These are phyloP conservation scores for Pachyramphus minor DNA, from an alignment of 2,113 vertebrate species.

Conservation along the genomic window DNA sequence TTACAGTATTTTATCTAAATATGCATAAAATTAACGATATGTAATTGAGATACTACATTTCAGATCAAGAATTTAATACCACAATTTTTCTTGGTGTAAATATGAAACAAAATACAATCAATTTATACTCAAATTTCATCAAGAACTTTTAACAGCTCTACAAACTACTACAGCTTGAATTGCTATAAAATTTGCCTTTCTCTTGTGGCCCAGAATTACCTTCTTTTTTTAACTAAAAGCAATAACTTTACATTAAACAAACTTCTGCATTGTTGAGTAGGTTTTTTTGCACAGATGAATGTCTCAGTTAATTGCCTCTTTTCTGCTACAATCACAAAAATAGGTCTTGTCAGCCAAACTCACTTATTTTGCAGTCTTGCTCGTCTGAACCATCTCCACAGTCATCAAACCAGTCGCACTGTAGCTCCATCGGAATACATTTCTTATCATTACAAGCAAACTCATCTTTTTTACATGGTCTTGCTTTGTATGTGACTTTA, in stretches of 20 bases:
- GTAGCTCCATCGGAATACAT: constrained; percentile 86
- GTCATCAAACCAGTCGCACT: constrained; percentile 92
- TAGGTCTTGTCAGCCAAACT: constrained; percentile 51
- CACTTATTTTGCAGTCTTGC: constrained; percentile 88
- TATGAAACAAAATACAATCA: background rate
- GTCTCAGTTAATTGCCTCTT: background rate
- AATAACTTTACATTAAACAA: background rate
- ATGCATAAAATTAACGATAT: background rate
- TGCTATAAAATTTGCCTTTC: background rate
- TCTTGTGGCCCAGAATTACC: background rate
- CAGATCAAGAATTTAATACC: background rate
- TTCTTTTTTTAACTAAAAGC: background rate
- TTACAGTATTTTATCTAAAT: background rate
- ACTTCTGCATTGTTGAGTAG: background rate
- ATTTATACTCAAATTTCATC: background rate
- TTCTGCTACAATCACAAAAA: background rate
- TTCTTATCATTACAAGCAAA: constrained; percentile 88
- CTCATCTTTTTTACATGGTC: constrained; percentile 91
- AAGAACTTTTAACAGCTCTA: background rate
- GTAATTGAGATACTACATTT: background rate
- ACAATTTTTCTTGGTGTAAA: background rate
- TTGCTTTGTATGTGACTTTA: constrained; percentile 76
- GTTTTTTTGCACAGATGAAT: background rate
- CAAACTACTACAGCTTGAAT: background rate
- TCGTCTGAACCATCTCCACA: constrained; percentile 96